Base-by-base conservation (phyloP, 2,113 vertebrate genomes). In the Rhabdornis inornatus region DNA sequence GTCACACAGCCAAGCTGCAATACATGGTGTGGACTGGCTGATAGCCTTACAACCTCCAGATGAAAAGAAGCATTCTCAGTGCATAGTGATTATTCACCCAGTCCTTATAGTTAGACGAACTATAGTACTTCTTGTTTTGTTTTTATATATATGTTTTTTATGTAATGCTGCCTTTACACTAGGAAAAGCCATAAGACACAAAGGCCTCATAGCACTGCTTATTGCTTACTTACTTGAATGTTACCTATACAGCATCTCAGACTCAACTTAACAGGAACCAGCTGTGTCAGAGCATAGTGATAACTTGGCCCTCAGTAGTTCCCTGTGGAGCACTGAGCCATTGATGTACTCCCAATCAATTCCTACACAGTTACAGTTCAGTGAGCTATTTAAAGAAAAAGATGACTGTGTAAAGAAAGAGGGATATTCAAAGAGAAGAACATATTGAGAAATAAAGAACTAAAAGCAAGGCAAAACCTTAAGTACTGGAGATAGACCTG, bases 271-370 rank as follows among this genome's bases (percentile, higher is more conserved):
- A 87, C 89, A 94, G 95, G 66, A 95, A 49, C 78, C 84, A 96
- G 94, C 92, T 95, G 83, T 61, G 93, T 80, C 42, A 0, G 59
- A 96, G 78, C 88, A 81, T 7, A 71, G 92, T 72, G 89, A 93
- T 96, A 94, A 94, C 87, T 92, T 83, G 90, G 94, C 69, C 92
- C 93, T 94, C 86, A 75, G 92, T 35, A 81, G 55, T 79, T 92
- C 72, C 96, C 95, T 19, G 45, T 6, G n/a, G 94, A 96, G 95
- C 9, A 7, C 85, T 82, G 87, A 92, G 94, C 86, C 89, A 52
- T 31, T 96, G 94, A 94, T 92, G 92, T 92, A 94, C 80, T 96
- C 83, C 93, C 69, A 95, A 97, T 98, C 97, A 96, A 91, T 97
- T 96, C 87, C 83, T 94, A 88, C 84, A 91, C 88, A 88, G 92